Evolutionary conservation across 1,140 invertebrate species (phyloP), one percentile per base, ranked within the genome.

Genomic region (Bombus pyrosoma): DNA sequence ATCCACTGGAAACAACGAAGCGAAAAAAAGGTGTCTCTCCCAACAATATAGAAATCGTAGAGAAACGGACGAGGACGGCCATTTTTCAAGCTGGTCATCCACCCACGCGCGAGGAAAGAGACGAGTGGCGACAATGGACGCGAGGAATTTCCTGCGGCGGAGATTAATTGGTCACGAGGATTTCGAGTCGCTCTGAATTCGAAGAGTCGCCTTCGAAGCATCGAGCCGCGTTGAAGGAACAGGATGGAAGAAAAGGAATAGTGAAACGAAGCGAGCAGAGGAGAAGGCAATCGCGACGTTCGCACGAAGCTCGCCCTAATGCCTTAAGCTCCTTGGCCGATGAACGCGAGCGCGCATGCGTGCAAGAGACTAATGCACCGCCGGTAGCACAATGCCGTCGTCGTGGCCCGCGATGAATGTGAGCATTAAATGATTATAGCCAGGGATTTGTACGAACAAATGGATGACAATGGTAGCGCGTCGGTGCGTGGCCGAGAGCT

Each of bases 161-260:
- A 91, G 93, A 94, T 94, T 94, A 94, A 94, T 94, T 93, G 92
- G 91, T 92, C 88, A 90, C 90, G 80, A 90, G 86, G 91, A 82
- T 79, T 89, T 77, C 71, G 78, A 41, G 82, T 73, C 78, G 73
- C 66, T 71, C 76, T 43, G 84, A 89, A 86, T 88, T 89, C 84
- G 87, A 62, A n/a, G 43, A 37, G 43, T 28, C 69, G 28, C 28
- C 28, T 39, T 34, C 39, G 57, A 28, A 73, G 59, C n/a, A 53
- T 59, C 73, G 71, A 34, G 75, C 10, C 32, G 71, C 59, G n/a
- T 10, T 66, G 37, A 47, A 12, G 34, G 43, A 37, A 72, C 25
- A 64, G 41, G 18, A 39, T 12, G 25, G 28, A 28, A 25, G 32
- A 32, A 59, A 83, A 22, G 81, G 53, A 5, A n/a, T 15, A 28